Evolutionary conservation across 2,888 invertebrate genomes (phyloP).

Genomic region (Acleris cristana): DNA sequence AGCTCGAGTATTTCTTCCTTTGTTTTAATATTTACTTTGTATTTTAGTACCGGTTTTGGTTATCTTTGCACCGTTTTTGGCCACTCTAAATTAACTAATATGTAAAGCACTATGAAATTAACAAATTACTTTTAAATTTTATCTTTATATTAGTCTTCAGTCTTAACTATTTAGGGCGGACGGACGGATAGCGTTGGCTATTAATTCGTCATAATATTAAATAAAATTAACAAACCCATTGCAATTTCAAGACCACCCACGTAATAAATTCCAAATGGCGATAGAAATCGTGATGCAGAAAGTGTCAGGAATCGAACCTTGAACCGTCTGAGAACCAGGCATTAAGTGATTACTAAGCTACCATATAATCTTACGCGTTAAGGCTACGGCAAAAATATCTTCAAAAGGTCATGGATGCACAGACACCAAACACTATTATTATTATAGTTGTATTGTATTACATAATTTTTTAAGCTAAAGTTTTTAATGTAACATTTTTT

Average conservation of each 20-base stretch:
- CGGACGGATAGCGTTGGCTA: too few species aligned
- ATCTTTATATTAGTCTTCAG: too few species aligned
- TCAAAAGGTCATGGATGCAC: constrained; percentile 3
- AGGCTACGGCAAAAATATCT: neutral
- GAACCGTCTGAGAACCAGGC: constrained; percentile 20
- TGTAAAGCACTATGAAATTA: too few species aligned
- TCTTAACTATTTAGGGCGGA: too few species aligned
- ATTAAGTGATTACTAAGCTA: constrained; percentile 24
- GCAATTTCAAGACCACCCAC: neutral
- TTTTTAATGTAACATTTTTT: neutral
- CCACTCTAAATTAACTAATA: too few species aligned
- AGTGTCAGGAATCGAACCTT: constrained; percentile 29
- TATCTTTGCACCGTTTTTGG: too few species aligned
- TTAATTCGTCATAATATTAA: too few species aligned
- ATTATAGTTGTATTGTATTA: neutral
- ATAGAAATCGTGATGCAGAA: constrained; percentile 26
- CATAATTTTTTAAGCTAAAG: neutral
- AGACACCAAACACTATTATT: neutral
- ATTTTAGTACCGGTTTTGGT: too few species aligned
- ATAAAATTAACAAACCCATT: neutral
- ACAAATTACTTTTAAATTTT: too few species aligned
- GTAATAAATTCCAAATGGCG: neutral
- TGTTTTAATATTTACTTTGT: too few species aligned
- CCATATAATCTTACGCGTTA: constrained; percentile 27
- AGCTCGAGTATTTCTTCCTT: too few species aligned